Evolutionary conservation across 2,113 vertebrate species (phyloP), one percentile per base, ranked within the genome.

Genomic region (Cercocebus atys): DNA sequence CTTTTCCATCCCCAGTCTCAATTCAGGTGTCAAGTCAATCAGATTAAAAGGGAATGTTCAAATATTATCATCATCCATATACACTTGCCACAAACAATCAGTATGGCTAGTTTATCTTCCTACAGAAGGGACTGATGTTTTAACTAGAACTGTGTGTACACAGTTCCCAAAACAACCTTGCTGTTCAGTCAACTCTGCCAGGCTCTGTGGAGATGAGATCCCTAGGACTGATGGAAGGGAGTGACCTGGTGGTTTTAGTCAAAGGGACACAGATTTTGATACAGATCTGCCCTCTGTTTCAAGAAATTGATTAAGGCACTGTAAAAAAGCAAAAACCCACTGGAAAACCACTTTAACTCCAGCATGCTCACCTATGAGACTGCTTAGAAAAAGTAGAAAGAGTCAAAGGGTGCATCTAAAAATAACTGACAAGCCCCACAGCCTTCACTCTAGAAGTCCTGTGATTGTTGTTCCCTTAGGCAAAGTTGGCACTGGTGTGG

Each of bases 341-440:
- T 6, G 13, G 12, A 30, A 85, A 91, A 50, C 45, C 57, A 87
- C 61, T 68, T 90, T 76, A 40, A 13, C 40, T 92, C 55, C 73
- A 57, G 79, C 9, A 84, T 35, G 38, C 43, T 82, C 16, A 25
- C 75, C 38, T 75, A 25, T n/a, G 79, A 97, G 91, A 52, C 57
- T 16, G 14, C 50, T 90, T 38, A 13, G 52, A 50, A 88, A 68
- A 80, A 18, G 47, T 14, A 76, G 47, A 64, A 96, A 93, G 43
- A 80, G 64, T 94, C 85, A 22, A 96, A 88, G 23, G 47, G 38
- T 84, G 8, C 10, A 79, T 86, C 68, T 64, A 90, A 91, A 97
- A 98, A 96, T 97, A 92, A 88, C 96, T 18, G 83, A 84, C 59
- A 81, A 82, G 35, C 20, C 81, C 79, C 30, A 32, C 16, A 50